Conservation (phyloP, 2,113 vertebrate genomes). For the Typhlomys cinereus region DNA sequence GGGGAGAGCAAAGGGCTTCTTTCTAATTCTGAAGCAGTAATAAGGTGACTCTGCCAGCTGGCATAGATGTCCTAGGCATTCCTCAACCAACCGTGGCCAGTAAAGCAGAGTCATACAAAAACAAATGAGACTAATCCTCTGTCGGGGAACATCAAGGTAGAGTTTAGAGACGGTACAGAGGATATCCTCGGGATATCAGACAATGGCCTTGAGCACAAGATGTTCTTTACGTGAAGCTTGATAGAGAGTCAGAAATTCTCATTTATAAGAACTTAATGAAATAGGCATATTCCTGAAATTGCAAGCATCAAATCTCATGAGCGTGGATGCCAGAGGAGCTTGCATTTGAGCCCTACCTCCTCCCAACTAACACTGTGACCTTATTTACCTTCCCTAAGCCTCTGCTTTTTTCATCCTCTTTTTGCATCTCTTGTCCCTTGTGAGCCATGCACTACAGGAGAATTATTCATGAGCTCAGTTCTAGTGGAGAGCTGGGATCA, state of each 20-base stretch:
- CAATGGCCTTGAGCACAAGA: not conserved
- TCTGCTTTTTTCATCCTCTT: not conserved
- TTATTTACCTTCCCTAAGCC: not conserved
- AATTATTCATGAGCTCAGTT: not conserved
- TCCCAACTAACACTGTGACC: not conserved
- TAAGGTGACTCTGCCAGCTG: not conserved
- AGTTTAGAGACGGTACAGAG: not conserved
- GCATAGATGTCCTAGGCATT: constrained; percentile 31
- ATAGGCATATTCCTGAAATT: not conserved
- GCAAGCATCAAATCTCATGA: not conserved
- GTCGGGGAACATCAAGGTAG: not conserved
- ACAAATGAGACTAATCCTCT: not conserved
- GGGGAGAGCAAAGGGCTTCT: not conserved
- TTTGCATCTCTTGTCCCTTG: not conserved
- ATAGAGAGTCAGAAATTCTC: not conserved
- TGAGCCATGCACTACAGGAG: not conserved
- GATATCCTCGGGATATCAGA: not conserved
- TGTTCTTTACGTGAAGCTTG: not conserved
- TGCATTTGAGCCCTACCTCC: not conserved
- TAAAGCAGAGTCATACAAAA: not conserved
- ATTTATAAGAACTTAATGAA: not conserved
- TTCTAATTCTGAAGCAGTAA: constrained; percentile 46
- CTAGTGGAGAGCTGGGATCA: not conserved
- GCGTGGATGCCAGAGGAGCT: not conserved
- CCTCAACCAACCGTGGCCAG: not conserved